A percentile compares a stretch with the other conserved stretches of the same genome.
Conservation (phyloP, 2,888 invertebrate genomes). For the Dorcus hopei region DNA sequence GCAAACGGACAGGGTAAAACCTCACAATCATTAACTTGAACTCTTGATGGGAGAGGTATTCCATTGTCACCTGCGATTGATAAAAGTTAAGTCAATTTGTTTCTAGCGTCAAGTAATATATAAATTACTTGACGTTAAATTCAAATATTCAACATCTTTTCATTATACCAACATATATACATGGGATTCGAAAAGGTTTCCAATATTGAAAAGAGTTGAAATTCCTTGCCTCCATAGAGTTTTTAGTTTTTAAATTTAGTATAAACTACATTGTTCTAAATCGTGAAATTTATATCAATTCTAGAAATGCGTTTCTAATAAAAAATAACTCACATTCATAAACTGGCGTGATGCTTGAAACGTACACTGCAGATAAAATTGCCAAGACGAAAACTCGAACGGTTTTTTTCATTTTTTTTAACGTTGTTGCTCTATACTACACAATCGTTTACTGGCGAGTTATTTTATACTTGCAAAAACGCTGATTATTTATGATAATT, state of each 20-base stretch:
- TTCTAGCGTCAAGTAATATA: neutral
- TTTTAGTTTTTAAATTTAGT: neutral
- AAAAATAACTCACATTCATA: constrained; percentile 17
- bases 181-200: too few species aligned
- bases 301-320: too few species aligned
- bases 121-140: neutral
- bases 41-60: constrained; percentile 13
- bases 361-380: neutral
- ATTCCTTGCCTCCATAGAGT: neutral
- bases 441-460: constrained; percentile 13
- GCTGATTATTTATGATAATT: too few species aligned
- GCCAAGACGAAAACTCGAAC: neutral
- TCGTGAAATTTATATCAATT: too few species aligned
- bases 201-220: too few species aligned
- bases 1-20: constrained; percentile 22
- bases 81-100: neutral
- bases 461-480: neutral
- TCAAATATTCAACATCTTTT: neutral
- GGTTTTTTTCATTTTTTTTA: neutral
- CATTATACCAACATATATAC: too few species aligned
- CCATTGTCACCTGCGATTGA: constrained; percentile 19
- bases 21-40: constrained; percentile 21
- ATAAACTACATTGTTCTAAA: too few species aligned
- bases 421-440: constrained; percentile 6
- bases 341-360: constrained; percentile 3